phyloP scores from a whole-genome alignment of 2,113 vertebrate species.

The Etia nguti region DNA sequence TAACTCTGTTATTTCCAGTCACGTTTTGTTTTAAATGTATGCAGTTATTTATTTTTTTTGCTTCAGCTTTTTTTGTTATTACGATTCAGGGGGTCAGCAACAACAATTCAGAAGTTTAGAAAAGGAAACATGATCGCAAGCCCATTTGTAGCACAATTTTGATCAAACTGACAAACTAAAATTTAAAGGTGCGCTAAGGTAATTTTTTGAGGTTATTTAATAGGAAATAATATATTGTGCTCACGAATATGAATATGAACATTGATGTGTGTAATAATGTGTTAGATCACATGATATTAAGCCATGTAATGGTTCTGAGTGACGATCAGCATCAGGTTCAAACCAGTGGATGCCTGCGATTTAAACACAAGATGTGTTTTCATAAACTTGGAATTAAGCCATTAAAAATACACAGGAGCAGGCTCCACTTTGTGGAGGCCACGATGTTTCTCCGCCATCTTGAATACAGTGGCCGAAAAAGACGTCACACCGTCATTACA shows the following conservation, averaged over 20 bases:
- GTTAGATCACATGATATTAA: not conserved
- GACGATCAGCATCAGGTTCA: not conserved
- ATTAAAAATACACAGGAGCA: not conserved
- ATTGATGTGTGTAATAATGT: not conserved
- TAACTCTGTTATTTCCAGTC: not conserved
- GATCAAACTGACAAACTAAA: not conserved
- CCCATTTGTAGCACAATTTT: not conserved
- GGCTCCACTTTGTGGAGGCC: not conserved
- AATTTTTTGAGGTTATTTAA: fast-evolving
- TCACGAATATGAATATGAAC: not conserved
- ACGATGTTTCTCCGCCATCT: not conserved
- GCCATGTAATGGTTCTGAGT: not conserved
- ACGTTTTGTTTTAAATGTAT: not conserved
- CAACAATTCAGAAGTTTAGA: not conserved
- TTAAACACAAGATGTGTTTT: not conserved
- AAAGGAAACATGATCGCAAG: not conserved
- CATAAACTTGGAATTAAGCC: not conserved
- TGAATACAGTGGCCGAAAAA: not conserved
- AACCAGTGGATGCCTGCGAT: not conserved
- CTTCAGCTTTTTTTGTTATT: not conserved
- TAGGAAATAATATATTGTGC: not conserved
- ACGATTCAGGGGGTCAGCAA: not conserved
- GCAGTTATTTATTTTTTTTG: not conserved
- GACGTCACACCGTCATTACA: not conserved
- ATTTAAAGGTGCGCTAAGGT: not conserved